Evolutionary conservation across 2,113 vertebrate species (phyloP), one percentile per base, ranked within the genome.

Genomic region (Cyphomyrus plagiostoma): DNA sequence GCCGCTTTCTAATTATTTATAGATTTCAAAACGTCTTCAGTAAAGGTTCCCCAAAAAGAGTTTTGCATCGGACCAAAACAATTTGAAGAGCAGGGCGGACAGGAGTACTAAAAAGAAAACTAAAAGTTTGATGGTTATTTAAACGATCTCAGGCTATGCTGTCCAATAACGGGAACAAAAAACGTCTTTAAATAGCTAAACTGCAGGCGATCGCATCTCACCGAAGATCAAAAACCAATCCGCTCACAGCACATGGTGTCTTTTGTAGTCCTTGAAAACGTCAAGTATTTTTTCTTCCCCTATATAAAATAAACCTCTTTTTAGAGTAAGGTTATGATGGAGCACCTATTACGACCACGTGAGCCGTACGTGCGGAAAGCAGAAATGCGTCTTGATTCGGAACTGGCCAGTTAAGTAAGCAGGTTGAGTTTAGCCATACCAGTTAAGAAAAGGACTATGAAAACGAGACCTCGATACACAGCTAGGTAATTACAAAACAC

Each of bases 1-100:
- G 26, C 9, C 49, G 49, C 26, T 52, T 86, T 86, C 85, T 56
- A 86, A 86, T 56, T 86, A 86, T 86, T 86, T 86, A 30, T 49
- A 15, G 35, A 50, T 35, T 30, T 85, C 23, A 48, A 85, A 83
- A 53, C 23, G 2, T 86, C n/a, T 53, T 52, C 85, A 23, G 10
- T 86, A 48, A 52, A 52, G 26, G 19, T 10, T 46, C 13, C 49
- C 3, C 30, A 26, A 21, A 48, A 45, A 84, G 17, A 23, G 30
- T 30, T 74, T 84, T 84, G 17, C 26, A 26, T 66, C n/a, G n/a
- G 3, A 66, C 7, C 9, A 26, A 48, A 84, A 21, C 21, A 11
- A 0, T 49, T 48, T 85, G 42, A 85, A 49, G 23, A 85, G 82
- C 82, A 85, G 23, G 23, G 23, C 5, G 49, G 49, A 86, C 11